These are phyloP conservation scores for Boulengeromyrus knoepffleri DNA, from an alignment of 2,113 vertebrate species.

Conservation along the genomic window DNA sequence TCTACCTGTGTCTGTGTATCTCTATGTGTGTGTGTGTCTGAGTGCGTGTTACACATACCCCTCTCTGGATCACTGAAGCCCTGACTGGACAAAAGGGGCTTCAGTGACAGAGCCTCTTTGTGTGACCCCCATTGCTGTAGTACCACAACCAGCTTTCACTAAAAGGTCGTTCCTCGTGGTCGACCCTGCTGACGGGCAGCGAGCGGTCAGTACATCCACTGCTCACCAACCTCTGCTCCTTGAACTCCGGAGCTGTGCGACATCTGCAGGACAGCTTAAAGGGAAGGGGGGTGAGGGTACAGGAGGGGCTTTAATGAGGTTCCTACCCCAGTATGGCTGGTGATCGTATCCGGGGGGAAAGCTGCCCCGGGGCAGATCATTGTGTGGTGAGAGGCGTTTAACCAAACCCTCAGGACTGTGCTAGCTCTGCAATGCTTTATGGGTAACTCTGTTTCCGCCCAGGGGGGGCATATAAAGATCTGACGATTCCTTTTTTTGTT, in stretches of 20 bases:
- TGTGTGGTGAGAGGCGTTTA: slow-evolving; percentile 12
- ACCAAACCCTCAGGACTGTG: slow-evolving; percentile 20
- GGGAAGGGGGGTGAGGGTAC: slow-evolving; percentile 27
- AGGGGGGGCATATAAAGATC: background rate
- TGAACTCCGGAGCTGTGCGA: slow-evolving; percentile 9
- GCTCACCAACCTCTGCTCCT: background rate
- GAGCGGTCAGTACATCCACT: background rate
- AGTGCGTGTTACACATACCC: background rate
- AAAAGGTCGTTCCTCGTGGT: background rate
- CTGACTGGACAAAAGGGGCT: background rate
- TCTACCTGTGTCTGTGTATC: background rate
- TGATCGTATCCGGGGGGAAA: slow-evolving; percentile 27
- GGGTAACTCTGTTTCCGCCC: background rate
- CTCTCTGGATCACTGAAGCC: background rate
- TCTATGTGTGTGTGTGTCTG: background rate
- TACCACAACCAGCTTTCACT: background rate
- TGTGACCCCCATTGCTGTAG: background rate
- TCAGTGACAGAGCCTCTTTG: background rate
- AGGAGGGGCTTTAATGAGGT: slow-evolving; percentile 29
- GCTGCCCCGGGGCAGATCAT: background rate
- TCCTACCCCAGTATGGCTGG: slow-evolving; percentile 2
- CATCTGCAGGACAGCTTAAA: slow-evolving; percentile 50
- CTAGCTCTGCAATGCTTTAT: background rate
- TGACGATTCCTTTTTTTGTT: background rate
- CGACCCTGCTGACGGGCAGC: background rate